These are phyloP conservation scores for Zoroaster sp. DNA, from an alignment of 53 echinoderm and acorn worm genomes.

Conservation along the genomic window DNA sequence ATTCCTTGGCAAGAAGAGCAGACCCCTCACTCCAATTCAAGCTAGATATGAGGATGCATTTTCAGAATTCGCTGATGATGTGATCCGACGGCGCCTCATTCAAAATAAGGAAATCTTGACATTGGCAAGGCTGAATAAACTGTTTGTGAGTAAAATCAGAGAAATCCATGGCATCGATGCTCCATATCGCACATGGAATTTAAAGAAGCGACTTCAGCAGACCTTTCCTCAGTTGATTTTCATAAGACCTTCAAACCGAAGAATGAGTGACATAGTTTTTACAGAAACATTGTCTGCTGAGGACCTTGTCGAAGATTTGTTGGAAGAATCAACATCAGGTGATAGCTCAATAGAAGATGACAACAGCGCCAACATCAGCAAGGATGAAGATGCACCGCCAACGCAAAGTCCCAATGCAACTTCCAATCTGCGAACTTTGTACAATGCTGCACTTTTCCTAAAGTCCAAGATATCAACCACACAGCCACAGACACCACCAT, in stretches of 20 bases:
- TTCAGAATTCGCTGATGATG: too few species aligned
- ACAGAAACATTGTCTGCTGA: neutral
- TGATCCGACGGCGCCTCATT: neutral
- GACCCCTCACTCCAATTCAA: too few species aligned
- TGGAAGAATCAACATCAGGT: slow-evolving; percentile 1
- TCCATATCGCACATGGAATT: slow-evolving; percentile 7
- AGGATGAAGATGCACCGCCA: too few species aligned
- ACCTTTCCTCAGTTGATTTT: slow-evolving; percentile 41
- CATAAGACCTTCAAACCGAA: neutral
- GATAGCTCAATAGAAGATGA: neutral
- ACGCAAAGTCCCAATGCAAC: too few species aligned
- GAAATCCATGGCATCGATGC: slow-evolving; percentile 28
- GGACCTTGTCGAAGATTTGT: neutral
- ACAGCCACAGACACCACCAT: neutral
- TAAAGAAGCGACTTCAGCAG: slow-evolving; percentile 41
- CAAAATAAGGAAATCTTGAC: slow-evolving; percentile 36
- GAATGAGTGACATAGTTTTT: slow-evolving; percentile 35
- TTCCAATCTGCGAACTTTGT: too few species aligned
- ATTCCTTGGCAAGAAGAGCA: neutral
- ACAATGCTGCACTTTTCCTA: too few species aligned
- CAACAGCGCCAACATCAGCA: neutral
- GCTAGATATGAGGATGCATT: too few species aligned
- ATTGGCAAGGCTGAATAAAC: slow-evolving; percentile 1
- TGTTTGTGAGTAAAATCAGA: slow-evolving; percentile 23
- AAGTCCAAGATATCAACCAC: neutral